Evolutionary conservation across 2,888 invertebrate species (phyloP).

Genomic region (Myopa tessellatipennis): DNA sequence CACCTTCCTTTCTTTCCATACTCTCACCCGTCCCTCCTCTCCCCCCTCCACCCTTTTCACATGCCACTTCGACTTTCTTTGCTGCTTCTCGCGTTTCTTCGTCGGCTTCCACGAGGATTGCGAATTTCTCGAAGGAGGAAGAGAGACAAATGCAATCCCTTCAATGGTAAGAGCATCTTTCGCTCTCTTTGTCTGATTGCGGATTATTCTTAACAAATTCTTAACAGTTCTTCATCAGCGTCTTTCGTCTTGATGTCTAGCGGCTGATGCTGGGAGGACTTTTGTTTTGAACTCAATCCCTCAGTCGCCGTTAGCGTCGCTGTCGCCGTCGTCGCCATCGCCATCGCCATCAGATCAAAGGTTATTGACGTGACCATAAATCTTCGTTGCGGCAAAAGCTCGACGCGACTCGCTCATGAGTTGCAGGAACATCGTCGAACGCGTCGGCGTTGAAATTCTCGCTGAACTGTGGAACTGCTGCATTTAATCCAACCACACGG

Average conservation of each 20-base stretch:
- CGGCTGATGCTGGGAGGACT: background rate
- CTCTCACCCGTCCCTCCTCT: too few species aligned
- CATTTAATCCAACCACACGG: background rate
- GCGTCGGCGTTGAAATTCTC: slow-evolving; percentile 34
- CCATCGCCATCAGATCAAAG: slow-evolving; percentile 42
- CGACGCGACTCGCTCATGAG: slow-evolving; percentile 8
- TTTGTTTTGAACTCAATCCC: background rate
- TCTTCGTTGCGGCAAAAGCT: slow-evolving; percentile 27
- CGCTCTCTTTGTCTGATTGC: slow-evolving; percentile 27
- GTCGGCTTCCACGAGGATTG: background rate
- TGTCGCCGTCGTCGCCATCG: background rate
- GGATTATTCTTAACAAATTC: slow-evolving; percentile 18
- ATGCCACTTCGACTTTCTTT: too few species aligned
- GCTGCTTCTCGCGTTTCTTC: too few species aligned
- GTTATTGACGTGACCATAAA: slow-evolving; percentile 48
- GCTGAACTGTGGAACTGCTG: slow-evolving; percentile 26
- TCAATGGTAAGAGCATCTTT: background rate
- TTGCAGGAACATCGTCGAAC: slow-evolving; percentile 19
- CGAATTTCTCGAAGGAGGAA: background rate
- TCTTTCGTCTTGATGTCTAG: background rate
- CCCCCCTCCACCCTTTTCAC: too few species aligned
- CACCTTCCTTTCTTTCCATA: too few species aligned
- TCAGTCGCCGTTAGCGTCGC: background rate
- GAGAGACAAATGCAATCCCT: background rate
- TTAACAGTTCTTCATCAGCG: slow-evolving; percentile 28